A percentile compares a stretch with the other conserved stretches of the same genome.
phyloP scores from a whole-genome alignment of 2,113 vertebrate genomes.

The Crotalus tigris region DNA sequence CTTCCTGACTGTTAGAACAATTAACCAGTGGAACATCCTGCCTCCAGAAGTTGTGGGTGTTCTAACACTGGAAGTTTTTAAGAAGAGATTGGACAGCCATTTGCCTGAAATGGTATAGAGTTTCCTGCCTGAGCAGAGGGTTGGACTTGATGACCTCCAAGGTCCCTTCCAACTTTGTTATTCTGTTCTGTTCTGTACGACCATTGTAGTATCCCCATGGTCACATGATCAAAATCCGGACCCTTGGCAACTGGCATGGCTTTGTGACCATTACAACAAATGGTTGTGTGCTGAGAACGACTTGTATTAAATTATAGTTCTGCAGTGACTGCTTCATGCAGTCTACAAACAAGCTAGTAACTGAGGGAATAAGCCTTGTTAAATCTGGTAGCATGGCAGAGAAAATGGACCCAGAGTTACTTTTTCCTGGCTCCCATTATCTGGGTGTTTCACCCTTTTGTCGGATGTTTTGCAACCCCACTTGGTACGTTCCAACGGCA shows the following conservation, averaged over 20 bases:
- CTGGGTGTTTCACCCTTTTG: neutral
- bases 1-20: neutral
- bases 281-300: neutral
- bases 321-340: neutral
- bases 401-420: neutral
- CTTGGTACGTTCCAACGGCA: neutral
- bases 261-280: neutral
- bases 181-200: neutral
- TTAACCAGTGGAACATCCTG: neutral
- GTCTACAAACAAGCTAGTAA: neutral
- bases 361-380: neutral
- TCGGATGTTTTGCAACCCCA: conserved; percentile 34
- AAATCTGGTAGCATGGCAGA: neutral
- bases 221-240: neutral
- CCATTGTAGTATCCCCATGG: neutral
- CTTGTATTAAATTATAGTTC: neutral
- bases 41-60: neutral
- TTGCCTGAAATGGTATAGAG: neutral
- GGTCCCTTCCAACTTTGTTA: neutral
- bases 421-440: neutral
- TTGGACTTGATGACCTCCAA: neutral
- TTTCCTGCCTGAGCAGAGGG: neutral
- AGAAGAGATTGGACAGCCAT: too few relatives aligned
- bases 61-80: too few relatives aligned
- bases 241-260: neutral